Evolutionary conservation across 2,113 vertebrate genomes (phyloP), one percentile per base, ranked within the genome.

Genomic region (Megaceryle torquata): DNA sequence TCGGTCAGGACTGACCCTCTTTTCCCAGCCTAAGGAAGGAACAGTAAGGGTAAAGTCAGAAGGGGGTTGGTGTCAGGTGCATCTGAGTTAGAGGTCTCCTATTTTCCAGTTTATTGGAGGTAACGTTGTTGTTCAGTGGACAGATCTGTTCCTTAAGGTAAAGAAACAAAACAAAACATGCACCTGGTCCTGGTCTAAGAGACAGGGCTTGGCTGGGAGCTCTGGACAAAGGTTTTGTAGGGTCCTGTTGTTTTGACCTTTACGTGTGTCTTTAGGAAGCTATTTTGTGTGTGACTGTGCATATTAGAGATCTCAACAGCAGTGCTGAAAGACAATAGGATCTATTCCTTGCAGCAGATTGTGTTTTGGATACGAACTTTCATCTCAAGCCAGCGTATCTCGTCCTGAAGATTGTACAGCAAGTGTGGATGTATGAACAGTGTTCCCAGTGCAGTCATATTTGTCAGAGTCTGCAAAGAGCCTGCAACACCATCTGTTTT

Each of bases 401-500:
- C 31, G 1, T 88, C 80, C 86, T 79, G 74, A 86, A 77, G 72
- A 44, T 26, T 86, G 48, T 80, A 72, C 3, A 1, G n/a, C 53
- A 91, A 95, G 56, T 31, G 31, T 86, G 54, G 90, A n/a, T 93
- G 44, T 78, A 69, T 26, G 86, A 95, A 67, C 57, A 65, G 60
- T 11, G 28, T 69, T 96, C 90, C 80, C 89, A 92, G 57, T 44
- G 35, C 88, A 82, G 82, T 92, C 69, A 1, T 88, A 53, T 93
- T 91, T 96, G 86, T 93, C 86, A 92, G 94, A 83, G 72, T 90
- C 93, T 95, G 80, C 60, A 88, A 92, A 94, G 80, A 96, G 95
- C 83, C 82, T 92, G 61, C 83, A 95, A 92, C 61, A 79, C 88
- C 95, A 92, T 96, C 95, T 96, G 88, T 84, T 95, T 96, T 76